Evolutionary conservation across 2,888 invertebrate genomes (phyloP).

Genomic region (Diaprepes abbreviatus): DNA sequence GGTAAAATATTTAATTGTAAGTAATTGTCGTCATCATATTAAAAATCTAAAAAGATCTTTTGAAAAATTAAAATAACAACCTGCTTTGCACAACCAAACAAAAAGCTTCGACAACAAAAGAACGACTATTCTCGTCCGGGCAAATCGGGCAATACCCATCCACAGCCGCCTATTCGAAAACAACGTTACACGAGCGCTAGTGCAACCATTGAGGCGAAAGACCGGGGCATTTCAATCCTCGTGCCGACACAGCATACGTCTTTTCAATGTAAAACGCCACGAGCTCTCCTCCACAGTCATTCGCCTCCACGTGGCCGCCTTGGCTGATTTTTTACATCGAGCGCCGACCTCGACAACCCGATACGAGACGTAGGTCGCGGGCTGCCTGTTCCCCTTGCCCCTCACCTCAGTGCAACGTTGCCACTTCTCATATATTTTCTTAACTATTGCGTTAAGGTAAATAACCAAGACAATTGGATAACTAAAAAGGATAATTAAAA

Average conservation of each 20-base stretch:
- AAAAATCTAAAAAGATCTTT: too few species aligned
- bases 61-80: constrained; percentile 26
- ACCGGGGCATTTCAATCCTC: constrained; percentile 66
- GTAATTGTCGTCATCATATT: too few species aligned
- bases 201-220: constrained; percentile 69
- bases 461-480: too few species aligned
- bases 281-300: constrained; percentile 61
- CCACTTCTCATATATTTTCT: constrained; percentile 12
- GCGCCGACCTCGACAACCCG: constrained; percentile 76
- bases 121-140: constrained; percentile 42
- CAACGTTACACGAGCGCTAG: constrained; percentile 60
- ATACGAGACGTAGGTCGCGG: constrained; percentile 71
- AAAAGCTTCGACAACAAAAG: constrained; percentile 17
- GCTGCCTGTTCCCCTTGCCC: constrained; percentile 66
- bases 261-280: constrained; percentile 42
- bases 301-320: constrained; percentile 70
- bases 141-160: constrained; percentile 33
- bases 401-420: constrained; percentile 43
- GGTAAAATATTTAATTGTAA: too few species aligned
- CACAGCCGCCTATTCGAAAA: constrained; percentile 45
- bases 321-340: constrained; percentile 69
- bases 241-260: constrained; percentile 23
- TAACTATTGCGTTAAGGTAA: too few species aligned
- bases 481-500: too few species aligned
- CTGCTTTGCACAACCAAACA: constrained; percentile 23